phyloP scores from a whole-genome alignment of 2,113 vertebrate genomes.

The Elgaria multicarinata region DNA sequence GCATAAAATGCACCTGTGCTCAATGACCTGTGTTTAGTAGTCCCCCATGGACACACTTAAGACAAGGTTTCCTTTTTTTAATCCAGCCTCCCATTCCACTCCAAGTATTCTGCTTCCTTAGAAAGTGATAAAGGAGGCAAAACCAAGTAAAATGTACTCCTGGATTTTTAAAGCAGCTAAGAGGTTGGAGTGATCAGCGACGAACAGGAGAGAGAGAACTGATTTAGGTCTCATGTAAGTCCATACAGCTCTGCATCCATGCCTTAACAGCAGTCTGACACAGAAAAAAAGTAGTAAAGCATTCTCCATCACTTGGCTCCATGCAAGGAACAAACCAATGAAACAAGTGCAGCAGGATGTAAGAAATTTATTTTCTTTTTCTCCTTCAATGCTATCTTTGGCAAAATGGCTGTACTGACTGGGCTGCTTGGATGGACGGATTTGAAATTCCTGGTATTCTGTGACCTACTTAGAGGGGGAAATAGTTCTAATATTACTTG shows the following conservation, averaged over 20 bases:
- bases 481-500: constrained; percentile 46
- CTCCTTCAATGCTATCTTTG: constrained; percentile 28
- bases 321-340: not conserved
- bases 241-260: not conserved
- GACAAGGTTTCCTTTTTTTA: not conserved
- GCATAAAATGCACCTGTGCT: not conserved
- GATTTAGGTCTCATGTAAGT: no score
- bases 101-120: not conserved
- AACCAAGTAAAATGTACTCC: accelerated
- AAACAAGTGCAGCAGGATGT: constrained; percentile 32
- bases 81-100: not conserved
- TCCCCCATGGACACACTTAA: not conserved
- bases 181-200: not conserved
- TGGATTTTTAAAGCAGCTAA: not conserved
- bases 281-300: not conserved
- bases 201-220: not conserved
- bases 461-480: constrained; percentile 62
- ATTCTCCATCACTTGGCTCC: not conserved
- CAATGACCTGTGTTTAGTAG: not conserved
- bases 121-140: accelerated
- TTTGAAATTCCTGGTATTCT: constrained; percentile 56
- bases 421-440: constrained; percentile 34
- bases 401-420: constrained; percentile 35
- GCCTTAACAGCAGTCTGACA: not conserved
- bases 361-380: constrained; percentile 24